Evolutionary conservation across 2,888 invertebrate species (phyloP).

Genomic region (Polydesmus complanatus): DNA sequence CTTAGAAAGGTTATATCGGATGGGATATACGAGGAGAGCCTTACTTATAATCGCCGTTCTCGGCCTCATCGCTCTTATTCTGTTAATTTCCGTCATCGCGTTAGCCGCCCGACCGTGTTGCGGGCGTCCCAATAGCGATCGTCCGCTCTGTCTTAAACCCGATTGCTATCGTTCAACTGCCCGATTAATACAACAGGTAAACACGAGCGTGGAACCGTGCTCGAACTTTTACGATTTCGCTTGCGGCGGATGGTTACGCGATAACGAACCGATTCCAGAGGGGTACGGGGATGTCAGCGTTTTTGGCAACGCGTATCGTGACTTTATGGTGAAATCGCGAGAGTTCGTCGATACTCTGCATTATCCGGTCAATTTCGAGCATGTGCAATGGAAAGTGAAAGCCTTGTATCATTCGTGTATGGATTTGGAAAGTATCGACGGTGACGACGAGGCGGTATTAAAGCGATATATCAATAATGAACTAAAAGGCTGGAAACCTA

Average conservation of each 20-base stretch:
- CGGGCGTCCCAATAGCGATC: conserved; percentile 24
- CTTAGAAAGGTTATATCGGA: neutral
- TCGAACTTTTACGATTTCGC: conserved; percentile 13
- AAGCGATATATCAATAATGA: conserved; percentile 35
- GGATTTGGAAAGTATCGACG: conserved; percentile 36
- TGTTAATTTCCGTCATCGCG: conserved; percentile 36
- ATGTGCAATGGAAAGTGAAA: conserved; percentile 43
- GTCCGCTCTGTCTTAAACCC: conserved; percentile 5
- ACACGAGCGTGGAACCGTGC: conserved; percentile 12
- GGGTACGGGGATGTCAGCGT: conserved; percentile 7
- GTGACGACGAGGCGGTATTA: conserved; percentile 35
- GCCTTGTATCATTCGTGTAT: conserved; percentile 45
- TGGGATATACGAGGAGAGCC: conserved; percentile 7
- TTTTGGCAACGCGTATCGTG: neutral
- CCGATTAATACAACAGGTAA: conserved; percentile 2
- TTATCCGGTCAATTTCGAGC: conserved; percentile 30
- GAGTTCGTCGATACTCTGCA: conserved; percentile 38
- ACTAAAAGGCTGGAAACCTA: conserved; percentile 32
- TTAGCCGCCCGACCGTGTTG: conserved; percentile 37
- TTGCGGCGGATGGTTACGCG: conserved; percentile 13
- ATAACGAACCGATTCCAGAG: conserved; percentile 3
- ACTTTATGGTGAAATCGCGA: conserved; percentile 32
- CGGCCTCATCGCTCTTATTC: conserved; percentile 21
- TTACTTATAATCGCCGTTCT: conserved; percentile 6
- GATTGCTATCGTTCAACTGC: conserved; percentile 12